Evolutionary conservation across 2,113 vertebrate species (phyloP), one percentile per base, ranked within the genome.

Genomic region (Nothoprocta pentlandii): DNA sequence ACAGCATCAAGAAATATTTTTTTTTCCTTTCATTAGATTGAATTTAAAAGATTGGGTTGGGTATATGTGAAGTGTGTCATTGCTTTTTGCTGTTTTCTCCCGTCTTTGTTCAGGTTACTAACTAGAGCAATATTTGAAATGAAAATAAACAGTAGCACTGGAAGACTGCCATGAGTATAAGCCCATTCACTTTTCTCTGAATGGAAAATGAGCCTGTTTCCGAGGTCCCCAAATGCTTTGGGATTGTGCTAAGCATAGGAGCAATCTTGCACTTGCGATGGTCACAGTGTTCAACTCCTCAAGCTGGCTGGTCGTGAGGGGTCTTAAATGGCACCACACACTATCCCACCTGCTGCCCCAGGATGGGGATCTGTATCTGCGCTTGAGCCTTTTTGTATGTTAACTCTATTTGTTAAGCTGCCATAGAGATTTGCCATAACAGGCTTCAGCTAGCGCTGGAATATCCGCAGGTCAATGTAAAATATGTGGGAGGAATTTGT

Each of bases 231-330:
- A 14, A 58, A 34, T 70, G 51, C 10, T 71, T 61, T 80, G 36
- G 46, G 64, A 15, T 51, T 90, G 26, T 49, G 56, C 61, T 85
- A 61, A 74, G 69, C 23, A 30, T 2, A 64, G 46, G 20, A 90
- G 10, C 17, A 49, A 3, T 77, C 49, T 69, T 58, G 41, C 16
- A 21, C 16, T 36, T 6, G 75, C 42, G 70, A 12, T n/a, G 74
- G 11, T 28, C 12, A 6, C 12, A 17, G 51, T 42, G 12, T 58
- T 61, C 41, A 85, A 53, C 25, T 82, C 15, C 36, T 74, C 9
- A 26, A 71, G 16, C 6, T 74, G 2, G 0, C 2, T 74, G 30
- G 20, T 19, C 1, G 12, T 63, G 22, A 58, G 41, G 51, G 23
- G 36, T 54, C 1, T 0, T 34, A 32, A 51, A 54, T 36, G 75